Conservation (phyloP, 2,113 vertebrate species). For the Oreochromis spilurus region DNA sequence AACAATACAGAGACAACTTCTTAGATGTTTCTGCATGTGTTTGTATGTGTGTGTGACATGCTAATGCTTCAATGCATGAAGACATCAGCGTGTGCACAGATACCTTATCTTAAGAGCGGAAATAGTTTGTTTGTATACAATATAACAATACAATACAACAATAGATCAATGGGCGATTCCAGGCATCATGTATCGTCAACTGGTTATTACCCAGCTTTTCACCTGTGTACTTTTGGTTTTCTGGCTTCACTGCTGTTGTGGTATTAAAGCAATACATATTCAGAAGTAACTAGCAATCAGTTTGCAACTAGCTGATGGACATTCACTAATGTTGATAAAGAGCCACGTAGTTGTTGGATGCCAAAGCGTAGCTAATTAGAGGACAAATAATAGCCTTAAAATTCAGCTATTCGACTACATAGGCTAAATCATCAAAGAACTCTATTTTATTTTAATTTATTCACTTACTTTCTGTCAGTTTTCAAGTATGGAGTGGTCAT, state of each 20-base stretch:
- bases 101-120: background rate
- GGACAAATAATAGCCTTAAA: background rate
- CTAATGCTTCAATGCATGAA: background rate
- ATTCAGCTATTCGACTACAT: background rate
- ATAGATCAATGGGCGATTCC: background rate
- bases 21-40: background rate
- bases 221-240: background rate
- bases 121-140: background rate
- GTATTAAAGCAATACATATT: background rate
- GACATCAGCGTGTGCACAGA: background rate
- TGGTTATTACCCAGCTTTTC: background rate
- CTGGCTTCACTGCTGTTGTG: background rate
- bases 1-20: conserved; percentile 20
- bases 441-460: background rate
- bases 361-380: background rate
- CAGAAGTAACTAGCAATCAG: background rate
- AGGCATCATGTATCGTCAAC: background rate
- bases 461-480: background rate
- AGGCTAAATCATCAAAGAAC: background rate
- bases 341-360: background rate
- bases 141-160: background rate
- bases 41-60: background rate
- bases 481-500: background rate
- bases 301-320: background rate
- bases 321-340: background rate